Evolutionary conservation across 2,888 invertebrate species (phyloP).

Genomic region (Dryocosmus kuriphilus): DNA sequence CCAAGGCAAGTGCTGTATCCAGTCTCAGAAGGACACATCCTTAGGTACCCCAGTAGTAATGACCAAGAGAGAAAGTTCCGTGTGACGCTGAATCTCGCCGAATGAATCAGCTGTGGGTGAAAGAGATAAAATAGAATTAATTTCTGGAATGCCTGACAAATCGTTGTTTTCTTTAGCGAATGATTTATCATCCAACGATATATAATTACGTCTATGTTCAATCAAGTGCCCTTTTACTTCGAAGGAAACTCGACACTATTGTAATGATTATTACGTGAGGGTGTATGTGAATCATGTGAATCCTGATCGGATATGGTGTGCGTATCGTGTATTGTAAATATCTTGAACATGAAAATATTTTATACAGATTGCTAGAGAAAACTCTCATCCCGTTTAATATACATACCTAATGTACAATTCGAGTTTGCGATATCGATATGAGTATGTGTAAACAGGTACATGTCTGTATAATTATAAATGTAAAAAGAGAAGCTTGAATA

Average conservation of each 20-base stretch:
- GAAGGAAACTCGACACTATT: slow-evolving; percentile 62
- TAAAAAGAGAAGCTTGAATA: slow-evolving; percentile 44
- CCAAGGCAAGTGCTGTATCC: slow-evolving; percentile 70
- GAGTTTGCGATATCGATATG: slow-evolving; percentile 32
- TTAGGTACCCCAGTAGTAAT: slow-evolving; percentile 83
- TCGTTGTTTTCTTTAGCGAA: slow-evolving; percentile 17
- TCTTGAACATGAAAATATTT: slow-evolving; percentile 73
- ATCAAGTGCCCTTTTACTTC: slow-evolving; percentile 75
- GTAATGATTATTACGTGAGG: slow-evolving; percentile 60
- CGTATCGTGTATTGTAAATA: slow-evolving; percentile 63
- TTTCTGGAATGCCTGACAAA: slow-evolving; percentile 8
- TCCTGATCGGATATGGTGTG: slow-evolving; percentile 23
- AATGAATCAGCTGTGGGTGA: slow-evolving; percentile 15
- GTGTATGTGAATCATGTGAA: slow-evolving; percentile 54
- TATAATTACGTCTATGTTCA: slow-evolving; percentile 63
- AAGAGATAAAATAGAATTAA: background rate
- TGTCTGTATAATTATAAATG: slow-evolving; percentile 58
- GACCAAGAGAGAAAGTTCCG: slow-evolving; percentile 81
- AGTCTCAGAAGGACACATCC: slow-evolving; percentile 80
- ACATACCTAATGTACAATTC: slow-evolving; percentile 56
- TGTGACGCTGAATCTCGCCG: slow-evolving; percentile 78
- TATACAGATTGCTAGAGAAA: slow-evolving; percentile 73
- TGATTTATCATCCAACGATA: slow-evolving; percentile 54
- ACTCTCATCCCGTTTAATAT: slow-evolving; percentile 63
- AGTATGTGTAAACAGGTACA: slow-evolving; percentile 54